phyloP scores from a whole-genome alignment of 2,888 invertebrate species.

The Thereva unica region DNA sequence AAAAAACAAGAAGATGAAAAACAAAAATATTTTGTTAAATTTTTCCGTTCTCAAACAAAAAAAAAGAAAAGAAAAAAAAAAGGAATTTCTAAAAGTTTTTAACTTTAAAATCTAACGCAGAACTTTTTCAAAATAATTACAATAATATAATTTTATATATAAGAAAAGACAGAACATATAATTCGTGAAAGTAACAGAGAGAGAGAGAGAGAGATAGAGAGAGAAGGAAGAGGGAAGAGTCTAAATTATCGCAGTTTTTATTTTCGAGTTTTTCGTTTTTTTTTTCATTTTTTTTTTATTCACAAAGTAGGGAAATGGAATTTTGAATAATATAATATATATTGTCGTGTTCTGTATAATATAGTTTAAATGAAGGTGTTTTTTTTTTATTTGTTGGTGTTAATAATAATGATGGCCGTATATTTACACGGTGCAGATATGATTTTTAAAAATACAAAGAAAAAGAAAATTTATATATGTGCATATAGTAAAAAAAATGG shows the following conservation, averaged over 20 bases:
- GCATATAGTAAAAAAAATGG: too few species aligned
- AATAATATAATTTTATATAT: conserved; percentile 38
- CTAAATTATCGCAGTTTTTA: conserved; percentile 32
- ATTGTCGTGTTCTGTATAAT: neutral
- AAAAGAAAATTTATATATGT: too few species aligned
- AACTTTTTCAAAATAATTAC: conserved; percentile 48
- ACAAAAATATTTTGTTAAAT: conserved; percentile 1
- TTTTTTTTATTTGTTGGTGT: too few species aligned
- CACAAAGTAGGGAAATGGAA: conserved; percentile 1
- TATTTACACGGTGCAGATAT: too few species aligned
- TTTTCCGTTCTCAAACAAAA: too few species aligned
- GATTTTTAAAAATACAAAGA: too few species aligned
- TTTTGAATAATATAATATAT: neutral
- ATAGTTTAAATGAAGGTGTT: too few species aligned
- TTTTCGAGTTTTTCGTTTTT: conserved; percentile 2
- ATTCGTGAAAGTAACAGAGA: conserved; percentile 26
- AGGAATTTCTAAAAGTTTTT: conserved; percentile 42
- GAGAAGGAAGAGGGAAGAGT: conserved; percentile 32
- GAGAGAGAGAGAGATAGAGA: conserved; percentile 29
- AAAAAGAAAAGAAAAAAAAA: too few species aligned
- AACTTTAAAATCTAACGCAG: too few species aligned
- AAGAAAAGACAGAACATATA: neutral
- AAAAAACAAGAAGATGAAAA: conserved; percentile 1
- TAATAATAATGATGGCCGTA: too few species aligned
- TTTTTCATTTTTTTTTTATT: conserved; percentile 20